phyloP scores from a whole-genome alignment of 2,797 vertebrate genomes.

The Notamacropus eugenii region DNA sequence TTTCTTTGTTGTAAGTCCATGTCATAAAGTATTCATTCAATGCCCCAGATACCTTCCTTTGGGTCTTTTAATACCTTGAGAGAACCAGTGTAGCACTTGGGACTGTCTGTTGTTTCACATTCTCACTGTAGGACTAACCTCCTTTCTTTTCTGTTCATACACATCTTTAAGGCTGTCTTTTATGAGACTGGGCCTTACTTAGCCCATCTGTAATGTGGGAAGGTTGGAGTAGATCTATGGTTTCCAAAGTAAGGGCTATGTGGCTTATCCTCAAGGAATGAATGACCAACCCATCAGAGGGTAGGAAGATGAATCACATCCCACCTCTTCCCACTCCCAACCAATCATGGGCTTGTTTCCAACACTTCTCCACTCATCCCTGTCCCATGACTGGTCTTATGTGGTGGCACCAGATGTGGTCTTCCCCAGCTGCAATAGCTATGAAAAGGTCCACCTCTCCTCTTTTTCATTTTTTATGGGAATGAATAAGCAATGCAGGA shows the following conservation, averaged over 20 bases:
- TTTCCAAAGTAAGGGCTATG: not conserved
- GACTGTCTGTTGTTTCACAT: not conserved
- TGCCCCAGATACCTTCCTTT: not conserved
- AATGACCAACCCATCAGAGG: not conserved
- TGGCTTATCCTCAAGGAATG: not conserved
- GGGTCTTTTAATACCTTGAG: not conserved
- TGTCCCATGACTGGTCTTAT: not conserved
- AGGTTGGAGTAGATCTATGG: not conserved
- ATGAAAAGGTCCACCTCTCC: not conserved
- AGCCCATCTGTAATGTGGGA: not conserved
- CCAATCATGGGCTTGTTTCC: not conserved
- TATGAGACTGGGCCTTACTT: not conserved
- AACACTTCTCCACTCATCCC: not conserved
- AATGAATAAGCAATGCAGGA: not conserved
- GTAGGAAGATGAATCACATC: not conserved
- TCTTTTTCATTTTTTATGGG: not conserved
- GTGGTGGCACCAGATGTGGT: not conserved
- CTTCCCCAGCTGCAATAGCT: not conserved
- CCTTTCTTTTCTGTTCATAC: not conserved
- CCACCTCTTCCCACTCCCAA: not conserved
- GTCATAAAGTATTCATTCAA: too few relatives aligned
- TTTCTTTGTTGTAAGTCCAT: too few relatives aligned
- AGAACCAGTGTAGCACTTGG: not conserved
- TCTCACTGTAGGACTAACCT: not conserved
- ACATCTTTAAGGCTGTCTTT: not conserved